Conservation (phyloP, 2,797 vertebrate genomes). For the Trachurus trachurus region DNA sequence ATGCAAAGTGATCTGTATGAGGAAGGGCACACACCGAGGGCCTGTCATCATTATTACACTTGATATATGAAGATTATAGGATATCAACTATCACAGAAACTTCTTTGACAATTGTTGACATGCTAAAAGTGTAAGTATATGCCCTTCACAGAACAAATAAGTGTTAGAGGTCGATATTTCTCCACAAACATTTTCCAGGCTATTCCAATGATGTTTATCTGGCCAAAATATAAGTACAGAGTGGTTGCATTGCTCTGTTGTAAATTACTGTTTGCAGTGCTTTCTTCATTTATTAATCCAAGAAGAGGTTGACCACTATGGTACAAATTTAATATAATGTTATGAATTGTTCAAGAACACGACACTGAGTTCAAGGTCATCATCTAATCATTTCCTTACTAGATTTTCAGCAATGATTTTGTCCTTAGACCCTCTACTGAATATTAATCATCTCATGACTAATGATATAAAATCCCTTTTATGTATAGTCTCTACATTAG, state of each 20-base stretch:
- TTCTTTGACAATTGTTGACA: not conserved
- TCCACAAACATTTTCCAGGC: not conserved
- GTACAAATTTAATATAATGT: constrained; percentile 18
- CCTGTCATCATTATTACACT: constrained; percentile 16
- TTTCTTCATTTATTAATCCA: constrained; percentile 19
- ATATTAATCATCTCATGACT: constrained; percentile 44
- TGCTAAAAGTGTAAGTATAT: constrained; percentile 3
- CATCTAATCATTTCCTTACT: constrained; percentile 36
- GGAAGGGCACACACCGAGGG: not conserved
- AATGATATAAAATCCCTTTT: constrained; percentile 52
- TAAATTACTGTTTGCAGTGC: constrained; percentile 1
- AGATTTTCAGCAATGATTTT: constrained; percentile 42
- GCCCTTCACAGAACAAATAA: constrained; percentile 12
- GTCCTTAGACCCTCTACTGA: constrained; percentile 24
- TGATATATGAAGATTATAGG: not conserved
- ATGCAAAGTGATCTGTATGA: constrained; percentile 4
- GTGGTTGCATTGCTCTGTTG: not conserved
- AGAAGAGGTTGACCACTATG: constrained; percentile 11
- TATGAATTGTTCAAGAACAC: constrained; percentile 29
- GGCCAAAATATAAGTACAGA: constrained; percentile 1
- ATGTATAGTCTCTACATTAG: constrained; percentile 29
- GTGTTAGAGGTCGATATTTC: not conserved
- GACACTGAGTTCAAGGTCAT: constrained; percentile 53
- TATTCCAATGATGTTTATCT: not conserved
- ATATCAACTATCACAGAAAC: not conserved